Percentiles rank a stretch among this genome's conserved stretches.
phyloP scores from a whole-genome alignment of 2,888 invertebrate genomes.

The Zygaena filipendulae region DNA sequence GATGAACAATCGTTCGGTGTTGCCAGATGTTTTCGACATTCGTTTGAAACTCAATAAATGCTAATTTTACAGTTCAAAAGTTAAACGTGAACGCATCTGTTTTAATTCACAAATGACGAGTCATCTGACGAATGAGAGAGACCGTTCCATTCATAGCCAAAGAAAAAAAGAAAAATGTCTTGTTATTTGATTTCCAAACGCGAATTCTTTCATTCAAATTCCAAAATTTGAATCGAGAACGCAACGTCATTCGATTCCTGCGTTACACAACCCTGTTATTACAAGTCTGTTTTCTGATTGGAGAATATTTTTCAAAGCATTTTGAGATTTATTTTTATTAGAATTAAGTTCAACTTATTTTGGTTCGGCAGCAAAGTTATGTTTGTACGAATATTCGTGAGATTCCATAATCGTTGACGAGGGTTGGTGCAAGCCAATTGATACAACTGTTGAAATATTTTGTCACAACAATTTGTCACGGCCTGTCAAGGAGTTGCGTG shows the following conservation, averaged over 20 bases:
- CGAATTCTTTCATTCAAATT: conserved; percentile 44
- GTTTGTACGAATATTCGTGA: conserved; percentile 19
- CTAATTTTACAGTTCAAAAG: too few species aligned
- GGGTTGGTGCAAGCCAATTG: conserved; percentile 37
- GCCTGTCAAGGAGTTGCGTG: conserved; percentile 49
- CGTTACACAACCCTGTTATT: conserved; percentile 21
- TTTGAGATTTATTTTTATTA: conserved; percentile 8
- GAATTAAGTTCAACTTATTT: conserved; percentile 1
- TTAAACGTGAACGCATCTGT: conserved; percentile 19
- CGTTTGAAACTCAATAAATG: too few species aligned
- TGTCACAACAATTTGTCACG: conserved; percentile 68
- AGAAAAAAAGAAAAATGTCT: conserved; percentile 1
- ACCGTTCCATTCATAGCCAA: conserved; percentile 4
- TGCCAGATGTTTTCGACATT: too few species aligned
- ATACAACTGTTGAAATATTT: conserved; percentile 67
- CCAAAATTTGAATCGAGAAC: conserved; percentile 39
- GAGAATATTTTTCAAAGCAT: conserved; percentile 17
- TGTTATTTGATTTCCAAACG: conserved; percentile 23
- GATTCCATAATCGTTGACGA: conserved; percentile 25
- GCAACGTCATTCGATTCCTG: conserved; percentile 39
- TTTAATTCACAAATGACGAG: conserved; percentile 8
- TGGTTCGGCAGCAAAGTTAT: conserved; percentile 6
- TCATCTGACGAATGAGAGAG: neutral
- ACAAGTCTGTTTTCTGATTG: too few species aligned
- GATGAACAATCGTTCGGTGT: too few species aligned